Evolutionary conservation across 2,888 invertebrate genomes (phyloP), one percentile per base, ranked within the genome.

Genomic region (Calephelis perditalis): DNA sequence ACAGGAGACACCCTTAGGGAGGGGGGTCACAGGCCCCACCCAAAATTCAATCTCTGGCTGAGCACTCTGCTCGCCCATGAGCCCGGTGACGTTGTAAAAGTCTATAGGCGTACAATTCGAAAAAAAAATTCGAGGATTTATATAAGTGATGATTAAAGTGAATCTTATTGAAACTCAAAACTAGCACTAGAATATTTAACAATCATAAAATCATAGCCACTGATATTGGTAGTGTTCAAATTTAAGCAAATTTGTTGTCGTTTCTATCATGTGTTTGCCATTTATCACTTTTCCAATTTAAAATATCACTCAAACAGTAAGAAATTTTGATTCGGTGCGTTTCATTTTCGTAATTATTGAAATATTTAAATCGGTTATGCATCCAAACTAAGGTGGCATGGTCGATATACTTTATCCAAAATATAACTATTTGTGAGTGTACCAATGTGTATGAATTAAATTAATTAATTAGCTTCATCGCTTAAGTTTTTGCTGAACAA

Each of bases 171-270:
- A 26, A 26, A 26, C 26, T 26, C 2, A 26, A 26, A 26, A 26
- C 3, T 26, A 26, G 26, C 26, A 26, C 26, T 26, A 26, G 26
- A 26, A 26, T 26, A 26, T 26, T 26, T 26, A 26, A 26, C 26
- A 26, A 2, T 26, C 26, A 26, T 4, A 26, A 26, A 26, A 26
- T 26, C 26, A 26, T 26, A 26, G 26, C 4, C 26, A 26, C 1
- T 26, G 40, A 40, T 4, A 5, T 6, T 15, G 4, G 6, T 52
- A 52, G 35, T 67, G 69, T 69, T 71, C 67, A 65, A 68, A 65
- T 69, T 68, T 67, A 67, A 66, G 66, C 56, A 55, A 8, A 43
- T 43, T 70, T 65, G 64, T 62, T 70, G 70, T 68, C 67, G 68
- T 68, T 63, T 62, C n/a, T 61, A 56, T 56, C 55, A 54, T 65